Evolutionary conservation across 35 echinoderm and acorn worm species (phyloP).

Genomic region (Heliocidaris tuberculata): DNA sequence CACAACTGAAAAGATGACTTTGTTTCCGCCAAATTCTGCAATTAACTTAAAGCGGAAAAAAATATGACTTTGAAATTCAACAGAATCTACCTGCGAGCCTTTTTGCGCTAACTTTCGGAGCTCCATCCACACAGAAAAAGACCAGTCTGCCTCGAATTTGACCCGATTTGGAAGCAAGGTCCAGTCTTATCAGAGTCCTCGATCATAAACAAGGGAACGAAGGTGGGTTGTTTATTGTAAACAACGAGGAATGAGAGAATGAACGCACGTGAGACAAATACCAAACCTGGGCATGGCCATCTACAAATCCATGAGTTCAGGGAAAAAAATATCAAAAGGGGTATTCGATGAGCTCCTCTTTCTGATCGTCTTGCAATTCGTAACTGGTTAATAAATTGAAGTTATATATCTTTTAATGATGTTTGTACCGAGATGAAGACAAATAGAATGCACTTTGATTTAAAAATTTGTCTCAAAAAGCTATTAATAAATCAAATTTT

Average conservation of each 20-base stretch:
- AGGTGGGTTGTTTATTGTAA: constrained; percentile 17
- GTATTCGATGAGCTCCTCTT: too few relatives aligned
- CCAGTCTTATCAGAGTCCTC: not conserved
- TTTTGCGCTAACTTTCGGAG: not conserved
- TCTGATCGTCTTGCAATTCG: too few relatives aligned
- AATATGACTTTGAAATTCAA: too few relatives aligned
- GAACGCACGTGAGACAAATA: constrained; percentile 1
- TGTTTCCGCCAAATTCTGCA: not conserved
- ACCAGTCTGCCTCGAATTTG: not conserved
- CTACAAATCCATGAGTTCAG: not conserved
- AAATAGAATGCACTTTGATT: too few relatives aligned
- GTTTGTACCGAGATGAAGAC: too few relatives aligned
- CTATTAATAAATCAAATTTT: too few relatives aligned
- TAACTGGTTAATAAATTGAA: too few relatives aligned
- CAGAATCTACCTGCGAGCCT: too few relatives aligned
- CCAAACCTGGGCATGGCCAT: not conserved
- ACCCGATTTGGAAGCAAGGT: not conserved
- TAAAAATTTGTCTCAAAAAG: too few relatives aligned
- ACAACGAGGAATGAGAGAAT: not conserved
- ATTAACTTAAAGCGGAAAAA: too few relatives aligned
- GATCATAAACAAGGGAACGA: constrained; percentile 3
- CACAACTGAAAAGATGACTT: not conserved
- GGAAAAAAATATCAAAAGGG: too few relatives aligned
- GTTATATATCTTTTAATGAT: too few relatives aligned
- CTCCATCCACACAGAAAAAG: not conserved